phyloP scores from a whole-genome alignment of 2,113 vertebrate species.

The Polypterus senegalus region DNA sequence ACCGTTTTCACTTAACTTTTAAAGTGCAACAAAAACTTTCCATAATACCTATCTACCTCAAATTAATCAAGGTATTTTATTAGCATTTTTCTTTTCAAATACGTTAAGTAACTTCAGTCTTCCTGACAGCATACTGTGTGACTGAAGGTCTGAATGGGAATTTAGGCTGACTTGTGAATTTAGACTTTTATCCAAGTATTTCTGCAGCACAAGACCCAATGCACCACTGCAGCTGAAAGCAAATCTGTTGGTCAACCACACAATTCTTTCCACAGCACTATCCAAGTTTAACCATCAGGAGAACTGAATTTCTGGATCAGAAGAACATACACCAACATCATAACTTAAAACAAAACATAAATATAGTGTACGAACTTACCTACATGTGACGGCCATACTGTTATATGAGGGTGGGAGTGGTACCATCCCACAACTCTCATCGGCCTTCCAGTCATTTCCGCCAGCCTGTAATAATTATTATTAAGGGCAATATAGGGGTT shows the following conservation, averaged over 20 bases:
- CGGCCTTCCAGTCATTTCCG: conserved; percentile 76
- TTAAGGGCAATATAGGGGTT: conserved; percentile 43
- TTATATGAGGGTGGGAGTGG: conserved; percentile 95
- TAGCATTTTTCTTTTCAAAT: no score
- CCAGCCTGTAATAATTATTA: conserved; percentile 58
- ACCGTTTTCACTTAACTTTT: not conserved
- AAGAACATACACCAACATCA: no score
- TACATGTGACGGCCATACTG: conserved; percentile 93
- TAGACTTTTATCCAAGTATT: no score
- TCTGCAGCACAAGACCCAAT: no score
- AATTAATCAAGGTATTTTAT: no score
- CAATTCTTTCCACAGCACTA: no score
- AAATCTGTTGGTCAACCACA: no score
- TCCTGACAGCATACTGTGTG: not conserved
- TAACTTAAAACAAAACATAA: not conserved
- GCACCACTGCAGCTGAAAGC: no score
- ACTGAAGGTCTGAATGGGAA: not conserved
- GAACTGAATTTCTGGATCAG: no score
- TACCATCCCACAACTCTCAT: conserved; percentile 98
- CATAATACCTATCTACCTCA: no score
- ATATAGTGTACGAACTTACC: conserved; percentile 42
- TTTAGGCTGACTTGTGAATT: not conserved
- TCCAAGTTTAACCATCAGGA: no score
- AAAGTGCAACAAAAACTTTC: not conserved
- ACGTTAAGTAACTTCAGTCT: no score